These are phyloP conservation scores for Belonocnema kinseyi DNA, from an alignment of 1,140 invertebrate species.

Conservation along the genomic window DNA sequence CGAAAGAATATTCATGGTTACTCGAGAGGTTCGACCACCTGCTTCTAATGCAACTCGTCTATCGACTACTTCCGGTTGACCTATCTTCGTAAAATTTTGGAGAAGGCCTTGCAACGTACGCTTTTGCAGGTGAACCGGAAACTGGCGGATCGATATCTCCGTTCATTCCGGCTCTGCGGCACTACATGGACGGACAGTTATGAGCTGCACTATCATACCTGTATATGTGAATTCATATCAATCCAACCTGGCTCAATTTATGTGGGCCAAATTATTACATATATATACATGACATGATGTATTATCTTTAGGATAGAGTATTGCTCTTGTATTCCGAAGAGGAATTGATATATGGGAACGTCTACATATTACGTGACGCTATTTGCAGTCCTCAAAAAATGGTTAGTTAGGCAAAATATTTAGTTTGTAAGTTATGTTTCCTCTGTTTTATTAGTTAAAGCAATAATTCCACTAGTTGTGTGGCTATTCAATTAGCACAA, in stretches of 20 bases:
- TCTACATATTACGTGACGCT: too few species aligned
- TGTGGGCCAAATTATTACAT: not conserved
- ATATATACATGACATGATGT: not conserved
- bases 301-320: not conserved
- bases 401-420: too few species aligned
- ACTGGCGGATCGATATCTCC: conserved; percentile 60
- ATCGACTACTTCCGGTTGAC: conserved; percentile 58
- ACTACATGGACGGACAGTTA: not conserved
- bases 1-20: conserved; percentile 26
- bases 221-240: conserved; percentile 2
- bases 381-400: too few species aligned
- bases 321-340: too few species aligned
- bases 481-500: too few species aligned
- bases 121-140: conserved; percentile 56
- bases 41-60: conserved; percentile 13
- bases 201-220: conserved; percentile 10
- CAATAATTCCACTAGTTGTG: too few species aligned
- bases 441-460: too few species aligned
- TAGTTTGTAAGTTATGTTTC: too few species aligned
- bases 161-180: conserved; percentile 49
- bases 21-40: not conserved
- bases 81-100: conserved; percentile 60
- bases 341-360: too few species aligned
- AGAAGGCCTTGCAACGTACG: conserved; percentile 51
- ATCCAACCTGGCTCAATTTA: not conserved